Evolutionary conservation across 2,113 vertebrate genomes (phyloP).

Genomic region (Edolisoma coerulescens): DNA sequence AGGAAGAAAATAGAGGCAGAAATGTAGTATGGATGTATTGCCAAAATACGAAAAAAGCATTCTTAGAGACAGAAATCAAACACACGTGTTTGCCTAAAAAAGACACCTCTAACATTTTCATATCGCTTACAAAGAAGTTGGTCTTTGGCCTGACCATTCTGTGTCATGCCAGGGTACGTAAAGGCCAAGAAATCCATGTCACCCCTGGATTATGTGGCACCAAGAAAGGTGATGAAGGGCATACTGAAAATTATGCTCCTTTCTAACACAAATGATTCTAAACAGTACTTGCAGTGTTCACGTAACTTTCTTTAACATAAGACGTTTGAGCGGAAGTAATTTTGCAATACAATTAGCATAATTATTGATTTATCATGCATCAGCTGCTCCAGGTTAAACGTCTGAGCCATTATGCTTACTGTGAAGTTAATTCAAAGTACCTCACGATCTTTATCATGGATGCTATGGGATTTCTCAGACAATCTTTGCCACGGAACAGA

Average conservation of each 20-base stretch:
- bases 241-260: not conserved
- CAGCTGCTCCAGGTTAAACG: conserved; percentile 8
- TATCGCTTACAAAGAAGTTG: not conserved
- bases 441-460: not conserved
- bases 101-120: not conserved
- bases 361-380: conserved; percentile 15
- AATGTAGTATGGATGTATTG: not conserved
- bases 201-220: not conserved
- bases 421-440: not conserved
- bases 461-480: not conserved
- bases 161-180: not conserved
- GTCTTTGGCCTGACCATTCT: not conserved
- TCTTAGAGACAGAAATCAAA: not conserved
- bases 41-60: not conserved
- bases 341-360: not conserved
- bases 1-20: not conserved
- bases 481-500: not conserved
- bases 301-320: not conserved
- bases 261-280: not conserved
- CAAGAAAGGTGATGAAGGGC: not conserved
- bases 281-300: not conserved
- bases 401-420: not conserved
- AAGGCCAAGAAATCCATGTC: not conserved
- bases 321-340: not conserved
- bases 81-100: not conserved